These are phyloP conservation scores for Drosophila colorata DNA, from an alignment of 2,888 invertebrate genomes.

Conservation along the genomic window DNA sequence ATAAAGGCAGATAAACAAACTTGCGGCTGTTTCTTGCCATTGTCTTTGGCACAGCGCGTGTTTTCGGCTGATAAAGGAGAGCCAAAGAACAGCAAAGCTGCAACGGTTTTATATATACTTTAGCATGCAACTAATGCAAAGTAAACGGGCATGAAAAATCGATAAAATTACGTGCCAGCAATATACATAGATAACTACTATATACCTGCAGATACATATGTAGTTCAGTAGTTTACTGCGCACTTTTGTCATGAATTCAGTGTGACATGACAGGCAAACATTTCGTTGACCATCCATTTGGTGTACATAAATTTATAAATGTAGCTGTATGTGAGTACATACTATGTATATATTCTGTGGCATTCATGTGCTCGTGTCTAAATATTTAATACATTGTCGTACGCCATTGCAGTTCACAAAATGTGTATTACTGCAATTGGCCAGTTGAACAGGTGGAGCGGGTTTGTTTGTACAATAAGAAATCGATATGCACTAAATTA, in stretches of 20 bases:
- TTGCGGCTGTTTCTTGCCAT: slow-evolving; percentile 24
- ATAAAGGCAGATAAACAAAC: slow-evolving; percentile 44
- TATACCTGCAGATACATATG: slow-evolving; percentile 11
- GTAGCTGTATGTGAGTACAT: neutral
- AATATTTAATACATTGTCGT: slow-evolving; percentile 51
- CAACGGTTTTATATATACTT: slow-evolving; percentile 20
- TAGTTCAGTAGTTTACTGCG: slow-evolving; percentile 71
- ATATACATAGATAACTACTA: slow-evolving; percentile 36
- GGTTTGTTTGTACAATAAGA: slow-evolving; percentile 8
- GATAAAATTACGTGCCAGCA: slow-evolving; percentile 51
- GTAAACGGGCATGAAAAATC: slow-evolving; percentile 58
- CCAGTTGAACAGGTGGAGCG: slow-evolving; percentile 35
- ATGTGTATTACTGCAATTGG: slow-evolving; percentile 44
- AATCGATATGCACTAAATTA: slow-evolving; percentile 67
- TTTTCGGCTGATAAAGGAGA: slow-evolving; percentile 42
- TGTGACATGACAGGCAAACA: slow-evolving; percentile 55
- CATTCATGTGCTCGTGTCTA: slow-evolving; percentile 27
- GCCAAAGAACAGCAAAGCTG: slow-evolving; percentile 20
- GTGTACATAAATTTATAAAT: slow-evolving; percentile 14
- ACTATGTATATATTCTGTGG: neutral
- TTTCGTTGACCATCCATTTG: slow-evolving; percentile 43
- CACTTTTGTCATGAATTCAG: slow-evolving; percentile 42
- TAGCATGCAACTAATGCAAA: slow-evolving; percentile 39
- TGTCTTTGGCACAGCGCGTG: slow-evolving; percentile 32
- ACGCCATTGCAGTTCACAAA: slow-evolving; percentile 56